Percentiles rank a stretch among this genome's conserved stretches.
These are phyloP conservation scores for Myocastor coypus DNA, from an alignment of 2,113 vertebrate genomes.

Conservation along the genomic window DNA sequence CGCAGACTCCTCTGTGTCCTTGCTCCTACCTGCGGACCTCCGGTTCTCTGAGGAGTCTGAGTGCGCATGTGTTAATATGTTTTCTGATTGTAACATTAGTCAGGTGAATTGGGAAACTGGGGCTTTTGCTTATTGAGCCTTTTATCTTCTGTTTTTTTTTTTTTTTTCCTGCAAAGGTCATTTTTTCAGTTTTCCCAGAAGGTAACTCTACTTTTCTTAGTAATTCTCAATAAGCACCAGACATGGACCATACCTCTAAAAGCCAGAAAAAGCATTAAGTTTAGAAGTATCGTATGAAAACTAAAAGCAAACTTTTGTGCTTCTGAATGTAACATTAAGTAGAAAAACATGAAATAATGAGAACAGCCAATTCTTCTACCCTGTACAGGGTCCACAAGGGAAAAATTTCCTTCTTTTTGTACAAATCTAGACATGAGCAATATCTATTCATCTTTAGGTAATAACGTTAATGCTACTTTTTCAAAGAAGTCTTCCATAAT, in stretches of 20 bases:
- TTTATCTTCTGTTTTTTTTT: conserved; percentile 53
- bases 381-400: not conserved
- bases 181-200: conserved; percentile 67
- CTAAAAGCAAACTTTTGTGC: conserved; percentile 24
- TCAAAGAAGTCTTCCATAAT: not conserved
- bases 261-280: conserved; percentile 54
- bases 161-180: conserved; percentile 72
- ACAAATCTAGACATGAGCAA: not conserved
- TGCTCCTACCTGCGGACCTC: conserved; percentile 57
- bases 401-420: not conserved
- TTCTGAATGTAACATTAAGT: not conserved
- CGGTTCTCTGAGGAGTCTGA: conserved; percentile 61
- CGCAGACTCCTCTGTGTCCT: conserved; percentile 44
- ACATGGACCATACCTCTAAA: conserved; percentile 9
- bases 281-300: conserved; percentile 22
- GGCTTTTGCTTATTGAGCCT: conserved; percentile 71
- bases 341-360: conserved; percentile 32
- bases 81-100: conserved; percentile 68
- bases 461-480: not conserved
- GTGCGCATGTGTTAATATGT: conserved; percentile 65
- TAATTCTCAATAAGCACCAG: conserved; percentile 63
- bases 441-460: not conserved
- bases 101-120: conserved; percentile 54
- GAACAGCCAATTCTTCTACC: not conserved
- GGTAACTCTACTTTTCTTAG: conserved; percentile 41